phyloP scores from a whole-genome alignment of 2,888 invertebrate species.

The Cyaniris semiargus region DNA sequence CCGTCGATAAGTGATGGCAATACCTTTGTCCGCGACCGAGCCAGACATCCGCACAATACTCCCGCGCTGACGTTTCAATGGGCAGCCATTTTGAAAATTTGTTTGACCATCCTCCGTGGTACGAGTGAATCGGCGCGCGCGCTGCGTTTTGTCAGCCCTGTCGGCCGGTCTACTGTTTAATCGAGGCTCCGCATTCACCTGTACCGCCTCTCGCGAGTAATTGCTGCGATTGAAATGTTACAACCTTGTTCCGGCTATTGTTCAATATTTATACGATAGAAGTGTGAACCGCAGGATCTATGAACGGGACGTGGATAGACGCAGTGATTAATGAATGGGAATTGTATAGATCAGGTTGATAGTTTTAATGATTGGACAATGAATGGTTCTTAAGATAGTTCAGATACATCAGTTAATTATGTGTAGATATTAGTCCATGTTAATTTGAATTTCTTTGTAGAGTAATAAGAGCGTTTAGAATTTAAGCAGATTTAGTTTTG shows the following conservation, averaged over 20 bases:
- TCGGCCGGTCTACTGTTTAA: constrained; percentile 71
- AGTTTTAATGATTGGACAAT: not conserved
- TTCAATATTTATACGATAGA: constrained; percentile 29
- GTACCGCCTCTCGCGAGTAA: constrained; percentile 79
- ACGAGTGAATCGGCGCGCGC: constrained; percentile 60
- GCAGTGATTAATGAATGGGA: constrained; percentile 15
- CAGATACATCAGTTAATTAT: not conserved
- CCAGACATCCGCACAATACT: constrained; percentile 65
- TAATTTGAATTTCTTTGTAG: not conserved
- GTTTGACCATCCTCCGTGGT: constrained; percentile 54
- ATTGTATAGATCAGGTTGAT: not conserved
- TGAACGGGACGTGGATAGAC: constrained; percentile 8
- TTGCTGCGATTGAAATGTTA: constrained; percentile 75
- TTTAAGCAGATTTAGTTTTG: not conserved
- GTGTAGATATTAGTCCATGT: not conserved
- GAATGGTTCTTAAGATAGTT: not conserved
- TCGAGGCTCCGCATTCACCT: constrained; percentile 68
- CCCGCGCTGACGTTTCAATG: constrained; percentile 70
- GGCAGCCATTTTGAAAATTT: constrained; percentile 71
- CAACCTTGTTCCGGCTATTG: constrained; percentile 42
- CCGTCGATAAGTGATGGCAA: constrained; percentile 30
- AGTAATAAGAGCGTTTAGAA: not conserved
- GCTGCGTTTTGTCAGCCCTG: constrained; percentile 77
- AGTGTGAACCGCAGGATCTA: constrained; percentile 19
- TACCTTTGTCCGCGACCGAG: constrained; percentile 34